Evolutionary conservation across 2,888 invertebrate species (phyloP), one percentile per base, ranked within the genome.

Genomic region (Drosophila macrothrix): DNA sequence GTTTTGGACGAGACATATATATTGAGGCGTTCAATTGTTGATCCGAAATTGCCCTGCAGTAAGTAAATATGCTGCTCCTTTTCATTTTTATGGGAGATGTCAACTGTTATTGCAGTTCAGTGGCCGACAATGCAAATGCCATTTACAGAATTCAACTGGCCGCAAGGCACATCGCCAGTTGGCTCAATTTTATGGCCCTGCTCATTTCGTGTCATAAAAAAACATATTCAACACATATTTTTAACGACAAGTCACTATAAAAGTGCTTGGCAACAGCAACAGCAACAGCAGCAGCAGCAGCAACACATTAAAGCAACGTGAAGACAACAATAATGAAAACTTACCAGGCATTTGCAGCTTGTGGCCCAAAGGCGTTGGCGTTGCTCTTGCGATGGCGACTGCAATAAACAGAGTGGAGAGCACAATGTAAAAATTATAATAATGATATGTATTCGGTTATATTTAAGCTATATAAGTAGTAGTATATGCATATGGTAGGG

Each of bases 341-440:
- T 83, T 84, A 82, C 83, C 84, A 76, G 77, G 56, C 81, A 79
- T 84, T 84, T 84, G 84, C 86, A 84, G 84, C 84, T 86, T 79
- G 76, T 83, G 77, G 84, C 84, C 86, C 81, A 84, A 83, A 84
- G 87, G 85, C 85, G 87, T 85, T 85, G 85, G 84, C 84, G 85
- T 82, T 79, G 72, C 22, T 56, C 29, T 35, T 65, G 63, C 66
- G 41, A 41, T 69, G 72, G 68, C 72, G 72, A 73, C 85, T 84
- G 87, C 80, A 69, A 86, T 83, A 87, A 86, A 77, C 53, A 60
- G 64, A 64, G 71, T 64, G 59, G 66, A 67, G 63, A 73, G 67
- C 67, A 81, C 76, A 86, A 81, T 82, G 82, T 76, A 83, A 82
- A 80, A 84, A 85, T 87, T 85, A 85, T 80, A 78, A 87, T 85